Evolutionary conservation across 1,140 invertebrate species (phyloP), one percentile per base, ranked within the genome.

Genomic region (Aphidius gifuensis): DNA sequence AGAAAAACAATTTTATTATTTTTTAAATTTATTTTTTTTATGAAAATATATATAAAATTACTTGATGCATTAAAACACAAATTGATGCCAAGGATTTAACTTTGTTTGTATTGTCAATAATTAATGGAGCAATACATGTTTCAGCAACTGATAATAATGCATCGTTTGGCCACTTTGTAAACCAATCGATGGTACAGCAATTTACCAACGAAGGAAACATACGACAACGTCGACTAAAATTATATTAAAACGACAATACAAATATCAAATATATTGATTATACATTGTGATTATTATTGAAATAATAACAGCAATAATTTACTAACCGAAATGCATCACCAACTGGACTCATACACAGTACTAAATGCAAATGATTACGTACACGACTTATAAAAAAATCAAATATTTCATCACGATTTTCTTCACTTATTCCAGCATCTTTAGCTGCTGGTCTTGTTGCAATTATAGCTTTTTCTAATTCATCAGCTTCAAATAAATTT

Each of bases 101-200:
- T 11, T 8, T 8, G 9, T 44, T 44, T 44, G 43, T 8, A 44
- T 44, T 11, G 7, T 44, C 43, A 44, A 11, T 8, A 44, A 44
- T 44, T 44, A 11, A 11, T 11, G 43, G 43, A 3, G 9, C 43
- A 11, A 44, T 7, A 11, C 7, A 44, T 8, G 43, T 61, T 53
- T 43, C 47, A 59, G 49, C 88, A 8, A 94, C 91, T 81, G 93
- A 92, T 9, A 94, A 79, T 16, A 95, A 80, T n/a, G 92, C 92
- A 74, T 92, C 89, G 60, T 86, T 83, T 0, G 92, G 91, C 92
- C 93, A 96, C 71, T 92, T 88, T 70, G 87, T 83, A 73, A 93
- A 93, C 91, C 92, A 95, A 80, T 94, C 91, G 42, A 93, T 92
- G 5, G 92, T 94, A 5, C 91, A 92, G 68, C 87, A 88, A 80